Base-by-base conservation (phyloP, 2,113 vertebrate species). In the Nestor notabilis region DNA sequence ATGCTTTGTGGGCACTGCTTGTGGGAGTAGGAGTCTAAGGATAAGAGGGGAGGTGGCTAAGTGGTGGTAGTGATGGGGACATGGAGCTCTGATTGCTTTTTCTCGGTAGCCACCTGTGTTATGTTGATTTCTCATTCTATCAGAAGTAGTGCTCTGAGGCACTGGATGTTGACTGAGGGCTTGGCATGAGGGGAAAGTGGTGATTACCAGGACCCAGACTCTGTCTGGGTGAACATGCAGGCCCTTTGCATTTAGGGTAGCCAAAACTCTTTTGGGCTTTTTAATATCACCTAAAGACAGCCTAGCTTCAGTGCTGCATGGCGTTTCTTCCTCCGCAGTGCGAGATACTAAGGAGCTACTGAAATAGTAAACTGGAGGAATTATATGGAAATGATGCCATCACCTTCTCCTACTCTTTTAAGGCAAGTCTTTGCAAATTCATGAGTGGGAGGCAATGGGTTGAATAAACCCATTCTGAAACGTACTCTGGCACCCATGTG, bases 351-450 rank as follows among this genome's bases (percentile, higher is more conserved):
- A 21, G 0, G 72, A 79, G 83, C 69, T 89, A 49, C 93, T 64
- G 89, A 87, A 96, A 89, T 96, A 97, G 94, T 92, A 91, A 89
- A 71, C 65, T 31, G 47, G 74, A 52, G 72, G 72, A 81, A 65
- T 78, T 95, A 58, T 39, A 70, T 94, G 89, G 77, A 95, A 96
- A 87, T 84, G 29, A 71, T 96, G 81, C 83, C 94, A 71, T 89
- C 77, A 47, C 89, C 77, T 91, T 96, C 93, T 96, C 83, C 83
- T 93, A 74, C 89, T 95, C 93, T 89, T 94, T 76, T 33, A 75
- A 96, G 74, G 87, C 91, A 89, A 90, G n/a, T 53, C 79, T 90
- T 89, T 87, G 68, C 77, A 71, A 52, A 92, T 93, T 58, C 9
- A 2, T n/a, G 83, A 91, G 95, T 96, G 87, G 95, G 94, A 95